Evolutionary conservation across 2,888 invertebrate species (phyloP).

Genomic region (Caradrina kadenii): DNA sequence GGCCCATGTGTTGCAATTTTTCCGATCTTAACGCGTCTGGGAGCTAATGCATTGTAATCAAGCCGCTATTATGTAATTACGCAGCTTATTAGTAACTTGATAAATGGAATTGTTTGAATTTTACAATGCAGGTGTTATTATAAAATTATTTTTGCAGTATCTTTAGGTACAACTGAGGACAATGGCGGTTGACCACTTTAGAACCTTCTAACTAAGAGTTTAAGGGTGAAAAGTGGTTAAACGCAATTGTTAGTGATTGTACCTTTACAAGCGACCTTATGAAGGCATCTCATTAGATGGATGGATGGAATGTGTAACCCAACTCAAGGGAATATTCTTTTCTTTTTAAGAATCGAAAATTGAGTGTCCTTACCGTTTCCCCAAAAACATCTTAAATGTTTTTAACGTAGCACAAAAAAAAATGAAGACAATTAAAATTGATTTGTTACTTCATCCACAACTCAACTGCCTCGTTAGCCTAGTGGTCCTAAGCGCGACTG

Average conservation of each 20-base stretch:
- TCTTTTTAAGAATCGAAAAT: too few species aligned
- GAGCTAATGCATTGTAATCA: conserved; percentile 59
- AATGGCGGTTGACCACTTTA: too few species aligned
- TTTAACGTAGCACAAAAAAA: too few species aligned
- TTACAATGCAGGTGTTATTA: conserved; percentile 17
- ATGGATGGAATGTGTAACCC: not conserved
- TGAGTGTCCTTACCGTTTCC: too few species aligned
- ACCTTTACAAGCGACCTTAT: not conserved
- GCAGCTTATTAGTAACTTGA: conserved; percentile 28
- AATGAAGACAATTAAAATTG: too few species aligned
- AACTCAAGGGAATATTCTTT: not conserved
- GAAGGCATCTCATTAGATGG: not conserved
- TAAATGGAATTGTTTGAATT: conserved; percentile 43
- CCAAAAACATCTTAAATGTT: too few species aligned
- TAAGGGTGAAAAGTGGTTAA: too few species aligned
- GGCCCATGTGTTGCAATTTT: conserved; percentile 69
- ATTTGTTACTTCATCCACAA: too few species aligned
- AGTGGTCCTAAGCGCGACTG: too few species aligned
- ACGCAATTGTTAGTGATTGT: too few species aligned
- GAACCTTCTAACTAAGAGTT: too few species aligned
- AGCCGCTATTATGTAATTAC: conserved; percentile 51
- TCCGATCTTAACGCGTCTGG: conserved; percentile 59
- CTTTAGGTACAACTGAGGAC: not conserved
- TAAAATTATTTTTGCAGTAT: conserved; percentile 4
- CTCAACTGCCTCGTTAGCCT: too few species aligned